Base-by-base conservation (phyloP, 92 coral and sea anemone species). In the Bergia sp. region DNA sequence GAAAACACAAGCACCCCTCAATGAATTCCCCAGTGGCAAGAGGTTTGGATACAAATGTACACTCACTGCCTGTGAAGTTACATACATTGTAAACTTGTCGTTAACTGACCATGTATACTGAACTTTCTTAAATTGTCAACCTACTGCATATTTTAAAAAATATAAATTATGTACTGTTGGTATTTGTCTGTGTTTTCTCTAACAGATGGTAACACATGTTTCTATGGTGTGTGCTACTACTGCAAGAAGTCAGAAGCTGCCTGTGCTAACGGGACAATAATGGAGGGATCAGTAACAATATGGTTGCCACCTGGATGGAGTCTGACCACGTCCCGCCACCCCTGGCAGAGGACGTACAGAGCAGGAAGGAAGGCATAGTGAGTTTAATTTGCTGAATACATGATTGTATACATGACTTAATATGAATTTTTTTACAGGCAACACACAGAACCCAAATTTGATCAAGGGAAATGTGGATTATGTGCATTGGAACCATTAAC, bases 271-370 rank as follows among this genome's bases (percentile, higher is more conserved):
- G 96, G 94, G 21, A 95, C 96, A 49, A 53, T 91, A 20, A 97
- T 97, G 97, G 99, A 97, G 45, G 96, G 98, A 1, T 97, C 99
- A 0, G 90, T 97, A 40, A 97, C 99, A 45, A 78, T 95, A 88
- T 97, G 99, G 99, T 92, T 97, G 47, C 99, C 99, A 13, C 86
- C 85, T 77, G 98, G 97, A 36, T 97, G 99, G 99, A 41, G 88
- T 23, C 84, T 97, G 49, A 77, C 38, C 18, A 94, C 85, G 36
- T 97, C 95, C 91, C 89, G 96, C 55, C 98, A 95, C 82, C 99
- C 98, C 0, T 97, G 97, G 97, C 98, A 95, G 86, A 87, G 99
- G 64, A 95, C 97, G 12, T 97, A 97, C 93, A 91, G 91, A 7
- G 92, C 79, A 7, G 89, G 86, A 42, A 94, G 91, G 65, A 97